Evolutionary conservation across 2,113 vertebrate genomes (phyloP).

Genomic region (Scatophagus argus): DNA sequence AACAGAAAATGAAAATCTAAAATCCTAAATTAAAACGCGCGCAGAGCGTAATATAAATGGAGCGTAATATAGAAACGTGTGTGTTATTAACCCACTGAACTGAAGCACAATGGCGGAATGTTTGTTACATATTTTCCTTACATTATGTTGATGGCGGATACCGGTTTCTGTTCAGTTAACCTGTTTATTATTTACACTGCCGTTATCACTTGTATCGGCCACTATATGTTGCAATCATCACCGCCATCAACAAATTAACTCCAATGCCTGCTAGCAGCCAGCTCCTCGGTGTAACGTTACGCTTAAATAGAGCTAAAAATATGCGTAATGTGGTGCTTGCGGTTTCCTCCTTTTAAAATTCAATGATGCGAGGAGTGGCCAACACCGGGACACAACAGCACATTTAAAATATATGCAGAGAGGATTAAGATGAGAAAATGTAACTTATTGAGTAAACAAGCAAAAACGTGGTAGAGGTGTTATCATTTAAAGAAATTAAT

Average conservation of each 20-base stretch:
- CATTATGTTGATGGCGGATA: background rate
- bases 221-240: conserved; percentile 49
- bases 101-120: background rate
- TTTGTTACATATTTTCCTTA: background rate
- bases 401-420: background rate
- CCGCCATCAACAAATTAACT: conserved; percentile 59
- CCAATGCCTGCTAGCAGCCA: conserved; percentile 24
- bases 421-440: background rate
- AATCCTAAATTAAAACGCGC: background rate
- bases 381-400: background rate
- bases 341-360: conserved; percentile 51
- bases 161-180: background rate
- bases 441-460: background rate
- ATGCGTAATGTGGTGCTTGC: conserved; percentile 37
- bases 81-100: background rate
- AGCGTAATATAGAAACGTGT: background rate
- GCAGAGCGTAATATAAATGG: background rate
- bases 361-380: conserved; percentile 8
- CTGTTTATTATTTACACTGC: conserved; percentile 41
- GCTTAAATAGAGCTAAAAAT: conserved; percentile 44
- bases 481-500: background rate
- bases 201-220: conserved; percentile 54
- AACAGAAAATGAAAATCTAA: background rate
- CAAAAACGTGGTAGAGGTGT: background rate
- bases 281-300: conserved; percentile 54